phyloP scores from a whole-genome alignment of 2,888 invertebrate species.

The Eueremaeus valkanovi region DNA sequence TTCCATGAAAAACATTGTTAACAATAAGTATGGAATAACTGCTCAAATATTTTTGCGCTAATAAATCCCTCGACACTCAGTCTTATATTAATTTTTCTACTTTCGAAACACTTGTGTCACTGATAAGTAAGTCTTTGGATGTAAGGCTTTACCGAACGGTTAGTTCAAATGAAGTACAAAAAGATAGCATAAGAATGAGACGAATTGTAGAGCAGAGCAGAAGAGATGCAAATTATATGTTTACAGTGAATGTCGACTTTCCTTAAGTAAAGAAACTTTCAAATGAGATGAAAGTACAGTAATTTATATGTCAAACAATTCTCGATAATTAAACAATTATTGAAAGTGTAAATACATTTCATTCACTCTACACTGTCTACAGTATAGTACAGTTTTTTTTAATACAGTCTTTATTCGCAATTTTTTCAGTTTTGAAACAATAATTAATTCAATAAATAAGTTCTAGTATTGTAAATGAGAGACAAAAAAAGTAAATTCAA shows the following conservation, averaged over 20 bases:
- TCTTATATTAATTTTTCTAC: not conserved
- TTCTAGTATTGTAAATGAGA: not conserved
- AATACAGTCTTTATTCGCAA: no score
- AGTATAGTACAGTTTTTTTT: no score
- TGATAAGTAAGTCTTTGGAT: not conserved
- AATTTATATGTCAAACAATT: slow-evolving; percentile 4
- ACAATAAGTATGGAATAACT: not conserved
- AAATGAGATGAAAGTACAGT: not conserved
- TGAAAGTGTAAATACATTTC: not conserved
- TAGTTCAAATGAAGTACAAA: not conserved
- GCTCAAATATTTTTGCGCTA: slow-evolving; percentile 14
- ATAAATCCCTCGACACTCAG: slow-evolving; percentile 21
- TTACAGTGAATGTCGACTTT: not conserved
- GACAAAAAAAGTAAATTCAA: not conserved
- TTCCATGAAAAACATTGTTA: not conserved
- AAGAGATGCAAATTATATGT: slow-evolving; percentile 28
- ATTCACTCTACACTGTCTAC: not conserved
- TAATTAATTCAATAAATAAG: no score
- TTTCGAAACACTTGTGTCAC: no score
- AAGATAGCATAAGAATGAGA: not conserved
- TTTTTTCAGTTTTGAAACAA: no score
- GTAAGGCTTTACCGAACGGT: not conserved
- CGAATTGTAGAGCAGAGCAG: not conserved
- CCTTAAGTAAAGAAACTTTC: not conserved
- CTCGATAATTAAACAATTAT: slow-evolving; percentile 24